A percentile compares a stretch with the other conserved stretches of the same genome.
Evolutionary conservation across 2,113 vertebrate species (phyloP).

Genomic region (Aphyosemion australe): DNA sequence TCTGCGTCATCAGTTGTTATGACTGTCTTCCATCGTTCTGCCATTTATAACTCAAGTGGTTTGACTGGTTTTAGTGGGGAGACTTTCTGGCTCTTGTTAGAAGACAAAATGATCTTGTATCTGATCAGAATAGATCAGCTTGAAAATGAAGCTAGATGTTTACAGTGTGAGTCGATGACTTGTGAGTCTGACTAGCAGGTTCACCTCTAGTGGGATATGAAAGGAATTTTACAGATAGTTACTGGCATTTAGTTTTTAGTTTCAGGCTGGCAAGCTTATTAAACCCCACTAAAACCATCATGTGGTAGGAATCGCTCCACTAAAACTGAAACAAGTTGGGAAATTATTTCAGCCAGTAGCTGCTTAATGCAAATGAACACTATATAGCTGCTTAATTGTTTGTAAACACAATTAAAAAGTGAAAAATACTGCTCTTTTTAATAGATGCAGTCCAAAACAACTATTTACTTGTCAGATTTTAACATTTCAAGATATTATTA

Average conservation of each 20-base stretch:
- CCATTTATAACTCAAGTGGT: background rate
- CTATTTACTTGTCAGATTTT: too few relatives aligned
- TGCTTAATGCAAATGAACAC: background rate
- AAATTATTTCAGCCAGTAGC: background rate
- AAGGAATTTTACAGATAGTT: background rate
- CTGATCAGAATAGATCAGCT: background rate
- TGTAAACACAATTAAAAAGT: background rate
- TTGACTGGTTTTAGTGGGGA: conserved; percentile 15
- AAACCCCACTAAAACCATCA: background rate
- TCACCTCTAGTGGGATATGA: too few relatives aligned
- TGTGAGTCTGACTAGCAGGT: background rate
- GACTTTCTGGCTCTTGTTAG: accelerated
- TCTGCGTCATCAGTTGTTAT: background rate
- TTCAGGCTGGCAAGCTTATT: background rate
- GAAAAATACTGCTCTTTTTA: too few relatives aligned
- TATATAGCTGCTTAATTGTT: background rate
- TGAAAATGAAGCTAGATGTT: background rate
- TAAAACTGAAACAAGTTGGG: background rate
- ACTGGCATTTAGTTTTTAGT: too few relatives aligned
- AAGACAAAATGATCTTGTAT: background rate
- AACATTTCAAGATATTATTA: background rate
- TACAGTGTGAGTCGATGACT: background rate
- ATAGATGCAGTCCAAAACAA: too few relatives aligned
- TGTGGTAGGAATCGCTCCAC: background rate
- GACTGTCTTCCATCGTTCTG: background rate